Evolutionary conservation across 2,888 invertebrate genomes (phyloP).

Genomic region (Amiota communis): DNA sequence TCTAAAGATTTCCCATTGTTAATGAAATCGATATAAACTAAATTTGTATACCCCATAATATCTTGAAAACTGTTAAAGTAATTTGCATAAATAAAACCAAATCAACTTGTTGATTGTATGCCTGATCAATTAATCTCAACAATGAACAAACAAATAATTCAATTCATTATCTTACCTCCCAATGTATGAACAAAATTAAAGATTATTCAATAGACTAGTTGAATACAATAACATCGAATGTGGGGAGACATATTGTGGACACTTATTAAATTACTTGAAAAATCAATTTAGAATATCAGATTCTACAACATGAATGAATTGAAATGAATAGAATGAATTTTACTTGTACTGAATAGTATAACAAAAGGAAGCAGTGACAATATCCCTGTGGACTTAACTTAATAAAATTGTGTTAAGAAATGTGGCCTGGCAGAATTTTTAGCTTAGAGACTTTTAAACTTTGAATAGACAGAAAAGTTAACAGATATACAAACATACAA

Average conservation of each 20-base stretch:
- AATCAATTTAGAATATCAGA: conserved; percentile 23
- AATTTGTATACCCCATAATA: no score
- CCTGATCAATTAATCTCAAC: conserved; percentile 1
- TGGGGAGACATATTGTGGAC: background rate
- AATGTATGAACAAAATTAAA: no score
- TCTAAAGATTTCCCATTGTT: no score
- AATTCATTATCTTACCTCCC: background rate
- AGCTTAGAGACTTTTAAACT: background rate
- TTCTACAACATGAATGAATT: background rate
- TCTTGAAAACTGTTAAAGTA: background rate
- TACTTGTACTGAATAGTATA: background rate
- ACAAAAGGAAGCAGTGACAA: background rate
- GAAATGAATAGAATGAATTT: background rate
- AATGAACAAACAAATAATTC: conserved; percentile 16
- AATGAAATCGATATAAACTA: no score
- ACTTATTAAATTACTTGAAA: conserved; percentile 25
- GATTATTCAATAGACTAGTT: no score
- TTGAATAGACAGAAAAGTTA: background rate
- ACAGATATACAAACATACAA: conserved; percentile 2
- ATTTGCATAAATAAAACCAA: background rate
- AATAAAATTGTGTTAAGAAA: background rate
- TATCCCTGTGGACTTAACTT: conserved; percentile 17
- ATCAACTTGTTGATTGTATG: no score
- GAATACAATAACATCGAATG: background rate
- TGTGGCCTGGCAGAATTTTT: background rate